Evolutionary conservation across 1,140 invertebrate species (phyloP).

Genomic region (Hypsibius dujardini): DNA sequence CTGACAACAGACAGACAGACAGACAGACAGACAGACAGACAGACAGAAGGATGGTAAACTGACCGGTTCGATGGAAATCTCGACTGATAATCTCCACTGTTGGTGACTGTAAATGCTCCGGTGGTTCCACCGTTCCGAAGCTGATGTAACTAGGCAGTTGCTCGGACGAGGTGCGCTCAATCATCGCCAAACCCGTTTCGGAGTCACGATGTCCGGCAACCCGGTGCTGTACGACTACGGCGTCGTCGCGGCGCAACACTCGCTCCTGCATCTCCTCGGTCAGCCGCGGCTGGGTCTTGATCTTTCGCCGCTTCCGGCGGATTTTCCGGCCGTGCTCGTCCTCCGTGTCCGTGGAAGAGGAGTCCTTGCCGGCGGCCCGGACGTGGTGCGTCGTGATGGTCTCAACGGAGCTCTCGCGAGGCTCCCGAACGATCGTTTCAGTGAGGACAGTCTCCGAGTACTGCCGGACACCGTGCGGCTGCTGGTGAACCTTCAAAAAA

Average conservation of each 20-base stretch:
- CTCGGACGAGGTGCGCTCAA: background rate
- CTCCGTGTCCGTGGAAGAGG: background rate
- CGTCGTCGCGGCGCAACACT: background rate
- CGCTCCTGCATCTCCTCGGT: background rate
- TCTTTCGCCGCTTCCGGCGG: background rate
- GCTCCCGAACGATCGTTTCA: no score
- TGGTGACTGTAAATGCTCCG: background rate
- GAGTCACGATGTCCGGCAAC: conserved; percentile 5
- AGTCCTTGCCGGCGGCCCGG: no score
- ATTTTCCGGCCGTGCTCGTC: conserved; percentile 3
- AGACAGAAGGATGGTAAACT: no score
- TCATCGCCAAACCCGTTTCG: background rate
- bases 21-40: no score
- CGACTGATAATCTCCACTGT: background rate
- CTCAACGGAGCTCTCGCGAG: no score
- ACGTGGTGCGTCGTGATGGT: no score
- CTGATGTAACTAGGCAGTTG: conserved; percentile 15
- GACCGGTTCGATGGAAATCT: background rate
- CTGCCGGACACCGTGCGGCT: no score
- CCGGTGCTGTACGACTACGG: background rate
- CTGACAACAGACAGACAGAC: no score
- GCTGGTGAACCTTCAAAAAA: no score
- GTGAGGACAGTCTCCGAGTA: no score
- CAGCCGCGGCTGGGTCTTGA: no score
- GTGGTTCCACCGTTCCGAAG: background rate